Conservation (phyloP, 2,888 invertebrate genomes). For the Chymomyza amoena region DNA sequence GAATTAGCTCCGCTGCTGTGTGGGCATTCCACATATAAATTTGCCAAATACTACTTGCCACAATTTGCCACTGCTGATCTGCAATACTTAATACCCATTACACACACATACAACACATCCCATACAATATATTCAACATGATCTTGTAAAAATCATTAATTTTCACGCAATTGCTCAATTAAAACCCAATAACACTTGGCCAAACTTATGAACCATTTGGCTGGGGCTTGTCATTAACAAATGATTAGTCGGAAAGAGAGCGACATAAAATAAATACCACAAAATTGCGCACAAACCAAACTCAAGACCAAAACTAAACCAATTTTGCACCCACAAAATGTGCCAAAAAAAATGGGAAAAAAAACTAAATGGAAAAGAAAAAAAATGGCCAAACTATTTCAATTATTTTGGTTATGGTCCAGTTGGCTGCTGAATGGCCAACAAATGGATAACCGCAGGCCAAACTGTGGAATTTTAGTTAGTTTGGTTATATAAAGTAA, state of each 20-base stretch:
- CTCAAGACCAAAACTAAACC: slow-evolving; percentile 13
- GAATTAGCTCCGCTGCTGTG: not conserved
- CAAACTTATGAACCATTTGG: not conserved
- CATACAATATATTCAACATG: not conserved
- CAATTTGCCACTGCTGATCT: slow-evolving; percentile 19
- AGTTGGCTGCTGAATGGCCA: not conserved
- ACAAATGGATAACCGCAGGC: slow-evolving; percentile 10
- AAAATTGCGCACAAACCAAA: slow-evolving; percentile 38
- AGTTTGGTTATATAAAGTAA: slow-evolving; percentile 65
- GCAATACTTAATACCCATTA: not conserved
- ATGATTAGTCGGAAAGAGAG: slow-evolving; percentile 34
- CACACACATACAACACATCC: not conserved
- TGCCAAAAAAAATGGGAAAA: slow-evolving; percentile 21
- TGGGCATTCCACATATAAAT: not conserved
- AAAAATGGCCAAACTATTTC: slow-evolving; percentile 27
- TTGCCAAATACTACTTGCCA: slow-evolving; percentile 3
- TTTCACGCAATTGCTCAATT: not conserved
- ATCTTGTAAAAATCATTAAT: not conserved
- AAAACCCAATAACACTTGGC: not conserved
- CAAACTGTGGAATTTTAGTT: slow-evolving; percentile 13
- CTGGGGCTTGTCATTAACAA: slow-evolving; percentile 53
- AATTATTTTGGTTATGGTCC: slow-evolving; percentile 49
- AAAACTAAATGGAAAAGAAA: not conserved
- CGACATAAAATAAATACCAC: slow-evolving; percentile 13
- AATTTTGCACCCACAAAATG: slow-evolving; percentile 57